Conservation (phyloP, 2,888 invertebrate species). For the Malthinus flaveolus region DNA sequence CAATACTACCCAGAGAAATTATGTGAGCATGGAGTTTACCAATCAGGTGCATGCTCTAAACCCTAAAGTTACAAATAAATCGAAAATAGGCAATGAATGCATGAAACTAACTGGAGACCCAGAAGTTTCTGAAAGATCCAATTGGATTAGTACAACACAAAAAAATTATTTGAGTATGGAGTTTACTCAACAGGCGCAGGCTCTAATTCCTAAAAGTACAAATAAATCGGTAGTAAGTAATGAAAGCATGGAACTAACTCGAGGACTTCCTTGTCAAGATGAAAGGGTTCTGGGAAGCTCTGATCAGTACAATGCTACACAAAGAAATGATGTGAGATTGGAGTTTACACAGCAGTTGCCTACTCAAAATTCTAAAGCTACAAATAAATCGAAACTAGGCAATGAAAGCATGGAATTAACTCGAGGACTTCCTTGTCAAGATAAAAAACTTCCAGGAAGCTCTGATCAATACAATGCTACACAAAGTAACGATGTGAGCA, state of each 20-base stretch:
- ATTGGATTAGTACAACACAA: not conserved
- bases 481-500: not conserved
- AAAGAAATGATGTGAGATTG: not conserved
- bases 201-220: not conserved
- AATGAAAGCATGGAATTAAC: slow-evolving; percentile 9
- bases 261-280: not conserved
- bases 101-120: not conserved
- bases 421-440: not conserved
- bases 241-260: not conserved
- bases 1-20: not conserved
- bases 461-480: not conserved
- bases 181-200: not conserved
- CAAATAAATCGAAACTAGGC: not conserved
- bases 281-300: not conserved
- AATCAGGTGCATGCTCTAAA: not conserved
- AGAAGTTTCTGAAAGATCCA: not conserved
- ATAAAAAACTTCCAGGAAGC: not conserved
- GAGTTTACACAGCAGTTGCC: slow-evolving; percentile 1
- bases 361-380: not conserved
- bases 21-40: not conserved
- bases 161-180: not conserved
- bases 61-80: not conserved
- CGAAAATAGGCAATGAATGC: not conserved
- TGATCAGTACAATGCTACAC: not conserved
- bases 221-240: not conserved